Evolutionary conservation across 2,113 vertebrate genomes (phyloP).

Genomic region (Tylochromis polylepis): DNA sequence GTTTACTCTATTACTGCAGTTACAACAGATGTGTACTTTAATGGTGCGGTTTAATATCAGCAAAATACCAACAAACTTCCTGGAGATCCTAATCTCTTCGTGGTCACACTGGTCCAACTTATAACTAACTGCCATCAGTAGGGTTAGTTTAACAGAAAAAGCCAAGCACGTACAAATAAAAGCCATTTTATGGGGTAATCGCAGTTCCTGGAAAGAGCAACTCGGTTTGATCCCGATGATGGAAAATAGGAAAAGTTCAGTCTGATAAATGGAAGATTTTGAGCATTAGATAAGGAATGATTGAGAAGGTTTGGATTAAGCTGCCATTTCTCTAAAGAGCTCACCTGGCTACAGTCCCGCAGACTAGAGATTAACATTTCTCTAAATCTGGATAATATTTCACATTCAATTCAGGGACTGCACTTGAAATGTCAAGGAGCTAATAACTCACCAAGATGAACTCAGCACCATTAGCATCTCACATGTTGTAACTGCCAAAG

Average conservation of each 20-base stretch:
- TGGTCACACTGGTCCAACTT: background rate
- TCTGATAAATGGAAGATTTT: slow-evolving; percentile 9
- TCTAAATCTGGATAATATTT: slow-evolving; percentile 24
- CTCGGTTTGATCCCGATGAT: background rate
- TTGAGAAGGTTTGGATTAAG: slow-evolving; percentile 22
- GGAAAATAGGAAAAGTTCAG: slow-evolving; percentile 16
- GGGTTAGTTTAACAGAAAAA: background rate
- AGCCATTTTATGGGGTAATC: background rate
- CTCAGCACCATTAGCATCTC: slow-evolving; percentile 24
- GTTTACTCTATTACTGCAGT: background rate
- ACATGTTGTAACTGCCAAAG: slow-evolving; percentile 27
- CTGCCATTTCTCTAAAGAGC: slow-evolving; percentile 6
- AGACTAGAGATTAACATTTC: slow-evolving; percentile 22
- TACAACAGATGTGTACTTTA: slow-evolving; percentile 1
- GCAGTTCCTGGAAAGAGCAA: background rate
- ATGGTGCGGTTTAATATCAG: background rate
- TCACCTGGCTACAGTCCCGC: background rate
- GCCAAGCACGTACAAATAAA: background rate
- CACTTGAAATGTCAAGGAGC: slow-evolving; percentile 19
- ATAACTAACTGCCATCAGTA: background rate
- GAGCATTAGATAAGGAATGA: slow-evolving; percentile 25
- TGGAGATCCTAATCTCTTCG: background rate
- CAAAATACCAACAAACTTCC: background rate
- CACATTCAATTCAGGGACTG: slow-evolving; percentile 1
- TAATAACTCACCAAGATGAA: slow-evolving; percentile 39